Percentiles rank a stretch among this genome's conserved stretches.
Conservation (phyloP, 2,888 invertebrate genomes). For the Lutraria lutraria region DNA sequence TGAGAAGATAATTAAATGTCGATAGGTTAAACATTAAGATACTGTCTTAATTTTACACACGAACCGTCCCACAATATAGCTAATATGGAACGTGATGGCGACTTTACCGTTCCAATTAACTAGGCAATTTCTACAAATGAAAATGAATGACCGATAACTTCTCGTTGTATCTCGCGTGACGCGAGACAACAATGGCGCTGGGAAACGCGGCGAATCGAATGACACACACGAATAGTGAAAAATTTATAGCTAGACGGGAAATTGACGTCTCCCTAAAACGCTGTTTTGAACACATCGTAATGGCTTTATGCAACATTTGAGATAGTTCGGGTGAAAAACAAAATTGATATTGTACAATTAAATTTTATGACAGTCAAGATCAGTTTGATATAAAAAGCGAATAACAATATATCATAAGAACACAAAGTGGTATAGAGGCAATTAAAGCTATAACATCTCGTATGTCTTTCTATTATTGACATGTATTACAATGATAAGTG, state of each 20-base stretch:
- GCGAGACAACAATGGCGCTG: conserved; percentile 48
- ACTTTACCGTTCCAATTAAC: conserved; percentile 55
- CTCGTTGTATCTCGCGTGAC: conserved; percentile 32
- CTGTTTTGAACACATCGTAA: conserved; percentile 44
- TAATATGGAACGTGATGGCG: conserved; percentile 65
- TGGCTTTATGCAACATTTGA: conserved; percentile 62
- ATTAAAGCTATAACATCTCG: conserved; percentile 51
- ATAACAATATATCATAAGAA: conserved; percentile 63
- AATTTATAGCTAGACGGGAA: conserved; percentile 53
- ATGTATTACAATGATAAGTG: conserved; percentile 43
- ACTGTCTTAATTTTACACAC: conserved; percentile 66
- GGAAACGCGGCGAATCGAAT: conserved; percentile 41
- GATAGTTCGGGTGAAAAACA: conserved; percentile 47
- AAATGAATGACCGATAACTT: conserved; percentile 51
- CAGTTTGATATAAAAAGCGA: conserved; percentile 59
- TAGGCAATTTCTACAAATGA: conserved; percentile 60
- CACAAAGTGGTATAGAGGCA: conserved; percentile 48
- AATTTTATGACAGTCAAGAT: conserved; percentile 63
- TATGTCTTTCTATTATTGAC: conserved; percentile 61
- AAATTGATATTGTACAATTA: conserved; percentile 64
- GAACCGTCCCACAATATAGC: conserved; percentile 54
- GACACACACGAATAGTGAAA: conserved; percentile 29
- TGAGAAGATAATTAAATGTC: conserved; percentile 59
- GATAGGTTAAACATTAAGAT: conserved; percentile 63
- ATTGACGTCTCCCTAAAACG: conserved; percentile 50